phyloP scores from a whole-genome alignment of 2,888 invertebrate species.

The Lordiphosa fenestrarum region DNA sequence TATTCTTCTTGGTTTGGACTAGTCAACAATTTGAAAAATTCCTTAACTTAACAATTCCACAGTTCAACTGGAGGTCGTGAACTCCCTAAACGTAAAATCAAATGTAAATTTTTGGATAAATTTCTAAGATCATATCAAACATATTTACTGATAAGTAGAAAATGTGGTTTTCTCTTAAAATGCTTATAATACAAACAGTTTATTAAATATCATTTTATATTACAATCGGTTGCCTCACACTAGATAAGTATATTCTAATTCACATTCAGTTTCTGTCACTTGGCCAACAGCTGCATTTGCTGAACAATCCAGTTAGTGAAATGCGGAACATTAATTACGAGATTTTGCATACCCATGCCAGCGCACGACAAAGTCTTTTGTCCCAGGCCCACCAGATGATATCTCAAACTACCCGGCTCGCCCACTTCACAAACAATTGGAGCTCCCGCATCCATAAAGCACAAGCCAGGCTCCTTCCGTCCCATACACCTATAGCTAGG shows the following conservation, averaged over 20 bases:
- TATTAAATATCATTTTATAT: no score
- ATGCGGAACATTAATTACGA: background rate
- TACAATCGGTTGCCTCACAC: no score
- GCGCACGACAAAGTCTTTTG: background rate
- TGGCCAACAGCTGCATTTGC: conserved; percentile 4
- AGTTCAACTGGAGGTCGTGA: no score
- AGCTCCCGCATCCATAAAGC: background rate
- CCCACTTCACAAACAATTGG: conserved; percentile 6
- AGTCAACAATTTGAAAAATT: no score
- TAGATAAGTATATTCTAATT: background rate
- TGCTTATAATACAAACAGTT: no score
- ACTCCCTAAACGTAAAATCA: no score
- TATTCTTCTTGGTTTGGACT: no score
- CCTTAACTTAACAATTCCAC: no score
- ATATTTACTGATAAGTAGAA: no score
- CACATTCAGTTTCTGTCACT: background rate
- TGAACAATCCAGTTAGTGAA: conserved; percentile 1
- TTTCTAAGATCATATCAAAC: no score
- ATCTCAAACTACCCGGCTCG: background rate
- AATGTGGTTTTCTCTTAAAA: no score
- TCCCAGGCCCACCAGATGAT: conserved; percentile 3
- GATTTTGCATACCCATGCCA: background rate
- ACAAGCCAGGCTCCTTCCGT: conserved; percentile 1
- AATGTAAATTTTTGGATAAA: no score
- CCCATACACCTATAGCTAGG: conserved; percentile 2